Evolutionary conservation across 1,140 invertebrate genomes (phyloP).

Genomic region (Hylyphantes graminicola): DNA sequence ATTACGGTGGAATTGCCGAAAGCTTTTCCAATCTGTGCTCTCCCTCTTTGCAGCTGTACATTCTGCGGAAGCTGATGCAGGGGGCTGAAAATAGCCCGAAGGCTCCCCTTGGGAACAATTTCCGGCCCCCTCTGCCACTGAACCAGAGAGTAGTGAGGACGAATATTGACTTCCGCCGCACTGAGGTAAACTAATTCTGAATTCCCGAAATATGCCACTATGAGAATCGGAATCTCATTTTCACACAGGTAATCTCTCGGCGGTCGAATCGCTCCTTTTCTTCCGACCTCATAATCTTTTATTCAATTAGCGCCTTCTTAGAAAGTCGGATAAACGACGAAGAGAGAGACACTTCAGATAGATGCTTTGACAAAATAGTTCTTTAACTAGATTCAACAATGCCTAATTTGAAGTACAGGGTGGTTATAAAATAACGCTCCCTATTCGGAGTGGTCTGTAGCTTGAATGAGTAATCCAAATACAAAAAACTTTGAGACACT

Average conservation of each 20-base stretch:
- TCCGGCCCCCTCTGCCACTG: conserved; percentile 86
- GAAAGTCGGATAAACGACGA: not conserved
- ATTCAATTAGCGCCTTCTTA: conserved; percentile 41
- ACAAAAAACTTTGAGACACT: too few relatives aligned
- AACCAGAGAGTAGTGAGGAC: conserved; percentile 92
- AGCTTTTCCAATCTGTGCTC: too few relatives aligned
- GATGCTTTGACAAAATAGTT: conserved; percentile 26
- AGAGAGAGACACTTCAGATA: not conserved
- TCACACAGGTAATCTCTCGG: conserved; percentile 36
- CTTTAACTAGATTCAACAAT: too few relatives aligned
- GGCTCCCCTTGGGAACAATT: conserved; percentile 92
- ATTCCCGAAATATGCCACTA: conserved; percentile 63
- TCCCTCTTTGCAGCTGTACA: conserved; percentile 68
- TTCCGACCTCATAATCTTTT: conserved; percentile 40
- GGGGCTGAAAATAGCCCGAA: conserved; percentile 85
- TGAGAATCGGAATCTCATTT: conserved; percentile 48
- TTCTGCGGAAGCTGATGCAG: conserved; percentile 84
- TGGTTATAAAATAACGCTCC: too few relatives aligned
- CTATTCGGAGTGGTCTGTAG: too few relatives aligned
- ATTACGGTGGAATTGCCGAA: too few relatives aligned
- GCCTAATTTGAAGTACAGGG: too few relatives aligned
- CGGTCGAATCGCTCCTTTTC: conserved; percentile 7
- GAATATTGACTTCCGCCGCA: conserved; percentile 92
- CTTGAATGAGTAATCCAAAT: too few relatives aligned
- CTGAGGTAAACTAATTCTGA: conserved; percentile 73